Conservation (phyloP, 2,113 vertebrate species). For the Ranitomeya imitator region DNA sequence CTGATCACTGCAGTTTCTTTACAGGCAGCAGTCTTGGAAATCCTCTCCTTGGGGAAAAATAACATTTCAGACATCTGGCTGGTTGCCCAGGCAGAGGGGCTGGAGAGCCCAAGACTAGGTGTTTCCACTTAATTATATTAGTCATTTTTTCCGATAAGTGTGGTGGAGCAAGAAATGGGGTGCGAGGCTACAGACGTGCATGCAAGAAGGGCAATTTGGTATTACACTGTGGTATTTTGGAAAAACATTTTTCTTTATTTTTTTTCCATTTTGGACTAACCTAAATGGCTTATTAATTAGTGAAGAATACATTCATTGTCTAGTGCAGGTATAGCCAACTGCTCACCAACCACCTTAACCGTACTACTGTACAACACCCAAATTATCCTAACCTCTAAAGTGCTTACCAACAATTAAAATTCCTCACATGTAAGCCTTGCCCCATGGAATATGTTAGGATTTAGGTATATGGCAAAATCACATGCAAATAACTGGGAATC, state of each 20-base stretch:
- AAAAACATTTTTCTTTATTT: background rate
- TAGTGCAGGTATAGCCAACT: background rate
- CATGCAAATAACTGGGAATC: too few species aligned
- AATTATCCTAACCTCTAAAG: too few species aligned
- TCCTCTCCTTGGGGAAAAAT: constrained; percentile 41
- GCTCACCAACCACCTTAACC: too few species aligned
- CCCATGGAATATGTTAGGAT: too few species aligned
- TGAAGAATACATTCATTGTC: background rate
- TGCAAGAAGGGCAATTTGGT: background rate
- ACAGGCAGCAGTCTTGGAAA: constrained; percentile 40
- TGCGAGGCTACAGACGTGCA: background rate
- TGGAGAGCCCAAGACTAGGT: constrained; percentile 22
- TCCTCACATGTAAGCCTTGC: too few species aligned
- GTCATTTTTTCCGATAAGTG: constrained; percentile 44
- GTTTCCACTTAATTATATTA: constrained; percentile 51
- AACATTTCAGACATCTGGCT: constrained; percentile 49
- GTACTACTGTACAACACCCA: too few species aligned
- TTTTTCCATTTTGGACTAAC: background rate
- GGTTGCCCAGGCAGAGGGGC: constrained; percentile 3
- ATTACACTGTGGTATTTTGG: background rate
- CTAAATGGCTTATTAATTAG: background rate
- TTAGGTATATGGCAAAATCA: too few species aligned
- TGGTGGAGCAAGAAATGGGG: background rate
- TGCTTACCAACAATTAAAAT: too few species aligned
- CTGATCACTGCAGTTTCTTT: constrained; percentile 31